These are phyloP conservation scores for Amphipyra berbera DNA, from an alignment of 2,888 invertebrate species.

Conservation along the genomic window DNA sequence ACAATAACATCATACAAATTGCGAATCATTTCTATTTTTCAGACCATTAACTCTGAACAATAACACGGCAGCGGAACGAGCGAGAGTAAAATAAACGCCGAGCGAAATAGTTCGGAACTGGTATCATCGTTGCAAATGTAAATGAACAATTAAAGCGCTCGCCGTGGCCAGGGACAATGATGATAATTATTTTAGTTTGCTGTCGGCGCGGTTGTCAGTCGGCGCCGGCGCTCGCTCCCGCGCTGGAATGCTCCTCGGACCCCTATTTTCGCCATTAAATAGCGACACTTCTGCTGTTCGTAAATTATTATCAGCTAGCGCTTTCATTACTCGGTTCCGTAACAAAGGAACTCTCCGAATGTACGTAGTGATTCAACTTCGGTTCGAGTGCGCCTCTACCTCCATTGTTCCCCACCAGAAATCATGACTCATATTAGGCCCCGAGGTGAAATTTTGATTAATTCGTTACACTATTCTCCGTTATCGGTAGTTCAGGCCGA, in stretches of 20 bases:
- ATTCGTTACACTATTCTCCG: constrained; percentile 85
- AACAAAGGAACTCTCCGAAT: constrained; percentile 87
- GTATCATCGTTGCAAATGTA: constrained; percentile 89
- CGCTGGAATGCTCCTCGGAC: constrained; percentile 86
- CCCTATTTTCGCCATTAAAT: constrained; percentile 85
- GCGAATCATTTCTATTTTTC: constrained; percentile 88
- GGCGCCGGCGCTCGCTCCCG: constrained; percentile 68
- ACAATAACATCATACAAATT: constrained; percentile 81
- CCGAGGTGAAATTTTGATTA: constrained; percentile 88
- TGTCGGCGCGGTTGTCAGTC: constrained; percentile 86
- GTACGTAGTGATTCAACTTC: constrained; percentile 87
- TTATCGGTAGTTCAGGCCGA: constrained; percentile 73
- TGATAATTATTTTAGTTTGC: constrained; percentile 90
- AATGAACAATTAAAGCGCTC: constrained; percentile 90
- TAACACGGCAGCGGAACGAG: constrained; percentile 82
- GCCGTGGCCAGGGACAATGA: constrained; percentile 88
- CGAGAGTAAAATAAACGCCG: constrained; percentile 85
- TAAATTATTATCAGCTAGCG: constrained; percentile 89
- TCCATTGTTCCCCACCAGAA: constrained; percentile 83
- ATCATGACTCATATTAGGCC: constrained; percentile 86
- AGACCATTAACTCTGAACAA: constrained; percentile 87
- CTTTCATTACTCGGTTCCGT: constrained; percentile 87
- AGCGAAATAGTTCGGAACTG: constrained; percentile 87
- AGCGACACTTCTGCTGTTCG: constrained; percentile 89
- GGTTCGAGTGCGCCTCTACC: constrained; percentile 80